Conservation (phyloP, 2,113 vertebrate genomes). For the Zosterops lateralis region DNA sequence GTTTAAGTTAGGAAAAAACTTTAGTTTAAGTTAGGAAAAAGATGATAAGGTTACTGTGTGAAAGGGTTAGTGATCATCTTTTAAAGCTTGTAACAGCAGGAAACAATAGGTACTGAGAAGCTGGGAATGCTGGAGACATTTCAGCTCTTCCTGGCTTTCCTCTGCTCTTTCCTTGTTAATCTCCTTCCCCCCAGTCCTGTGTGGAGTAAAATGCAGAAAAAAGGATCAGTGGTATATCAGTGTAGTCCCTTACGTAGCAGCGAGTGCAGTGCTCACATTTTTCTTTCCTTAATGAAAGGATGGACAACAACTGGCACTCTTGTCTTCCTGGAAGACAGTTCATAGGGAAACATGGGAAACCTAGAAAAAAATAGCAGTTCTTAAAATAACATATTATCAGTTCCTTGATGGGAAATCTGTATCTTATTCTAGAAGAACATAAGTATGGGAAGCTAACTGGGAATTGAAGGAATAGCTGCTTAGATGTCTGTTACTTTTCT, state of each 20-base stretch:
- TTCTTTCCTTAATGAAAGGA: background rate
- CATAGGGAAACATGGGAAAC: background rate
- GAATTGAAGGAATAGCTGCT: background rate
- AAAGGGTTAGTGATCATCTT: background rate
- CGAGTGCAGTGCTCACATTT: background rate
- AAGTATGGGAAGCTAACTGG: background rate
- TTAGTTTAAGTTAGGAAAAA: background rate
- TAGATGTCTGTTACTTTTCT: background rate
- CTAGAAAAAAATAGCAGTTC: accelerated
- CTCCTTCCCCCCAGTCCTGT: background rate
- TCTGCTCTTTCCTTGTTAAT: background rate
- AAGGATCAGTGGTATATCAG: background rate
- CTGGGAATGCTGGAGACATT: background rate
- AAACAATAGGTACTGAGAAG: background rate
- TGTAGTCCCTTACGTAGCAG: background rate
- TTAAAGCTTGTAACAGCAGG: background rate
- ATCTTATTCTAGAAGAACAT: background rate
- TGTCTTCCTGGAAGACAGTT: background rate
- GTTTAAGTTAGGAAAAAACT: background rate
- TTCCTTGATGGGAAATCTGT: background rate
- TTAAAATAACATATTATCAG: background rate
- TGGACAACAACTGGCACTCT: background rate
- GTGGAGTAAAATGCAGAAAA: background rate
- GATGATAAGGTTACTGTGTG: background rate
- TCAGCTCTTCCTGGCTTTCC: background rate